phyloP scores from a whole-genome alignment of 2,797 vertebrate species.

The Pseudopleuronectes americanus region DNA sequence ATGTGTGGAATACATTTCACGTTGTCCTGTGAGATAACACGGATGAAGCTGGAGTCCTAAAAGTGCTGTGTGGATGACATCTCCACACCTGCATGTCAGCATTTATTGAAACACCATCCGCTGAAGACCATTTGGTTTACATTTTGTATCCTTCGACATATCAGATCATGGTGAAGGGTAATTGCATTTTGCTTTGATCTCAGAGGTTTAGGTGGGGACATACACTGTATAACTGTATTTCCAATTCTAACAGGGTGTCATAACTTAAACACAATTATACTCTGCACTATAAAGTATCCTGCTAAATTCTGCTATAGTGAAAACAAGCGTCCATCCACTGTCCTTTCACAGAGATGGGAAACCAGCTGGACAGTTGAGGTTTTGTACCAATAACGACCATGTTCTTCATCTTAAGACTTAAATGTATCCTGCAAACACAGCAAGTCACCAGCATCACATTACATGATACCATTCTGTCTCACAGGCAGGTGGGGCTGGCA shows the following conservation, averaged over 20 bases:
- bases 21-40: no score
- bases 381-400: conserved; percentile 3
- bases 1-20: not conserved
- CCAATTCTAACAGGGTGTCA: conserved; percentile 6
- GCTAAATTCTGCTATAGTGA: conserved; percentile 15
- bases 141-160: not conserved
- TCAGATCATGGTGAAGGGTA: not conserved
- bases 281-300: conserved; percentile 3
- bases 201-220: conserved; percentile 1
- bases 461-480: conserved; percentile 18
- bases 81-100: not conserved
- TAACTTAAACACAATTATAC: conserved; percentile 17
- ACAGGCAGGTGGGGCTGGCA: conserved; percentile 50
- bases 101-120: no score
- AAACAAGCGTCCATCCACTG: conserved; percentile 3
- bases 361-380: not conserved
- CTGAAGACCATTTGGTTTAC: not conserved
- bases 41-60: no score
- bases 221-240: not conserved
- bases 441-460: not conserved
- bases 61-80: not conserved
- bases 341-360: conserved; percentile 2
- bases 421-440: not conserved
- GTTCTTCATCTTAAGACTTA: conserved; percentile 21
- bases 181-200: not conserved